Percentiles rank a stretch among this genome's conserved stretches.
phyloP scores from a whole-genome alignment of 2,888 invertebrate genomes.

The Rotaria magnacalcarata region DNA sequence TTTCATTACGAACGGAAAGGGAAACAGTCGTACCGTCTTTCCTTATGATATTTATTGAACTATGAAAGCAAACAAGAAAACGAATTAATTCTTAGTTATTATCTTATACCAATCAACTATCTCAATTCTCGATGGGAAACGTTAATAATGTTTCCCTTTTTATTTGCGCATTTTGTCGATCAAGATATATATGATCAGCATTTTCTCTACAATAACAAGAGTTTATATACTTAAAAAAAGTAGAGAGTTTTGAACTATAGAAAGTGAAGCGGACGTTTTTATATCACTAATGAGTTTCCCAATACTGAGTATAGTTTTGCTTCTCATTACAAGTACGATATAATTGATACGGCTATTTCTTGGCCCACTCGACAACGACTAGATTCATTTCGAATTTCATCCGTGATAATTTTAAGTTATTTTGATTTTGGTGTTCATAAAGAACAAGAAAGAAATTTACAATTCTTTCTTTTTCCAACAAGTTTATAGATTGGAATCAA shows the following conservation, averaged over 20 bases:
- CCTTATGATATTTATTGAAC: neutral
- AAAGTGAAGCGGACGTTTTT: neutral
- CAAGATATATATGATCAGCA: neutral
- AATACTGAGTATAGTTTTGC: too few relatives aligned
- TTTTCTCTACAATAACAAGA: neutral
- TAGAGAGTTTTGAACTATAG: too few relatives aligned
- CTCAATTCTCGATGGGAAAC: neutral
- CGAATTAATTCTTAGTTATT: neutral
- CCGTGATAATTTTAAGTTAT: too few relatives aligned
- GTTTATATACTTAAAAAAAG: neutral
- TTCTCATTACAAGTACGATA: too few relatives aligned
- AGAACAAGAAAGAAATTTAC: too few relatives aligned
- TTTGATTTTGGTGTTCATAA: too few relatives aligned
- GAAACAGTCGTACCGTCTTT: neutral
- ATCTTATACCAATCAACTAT: neutral
- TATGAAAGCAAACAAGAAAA: neutral
- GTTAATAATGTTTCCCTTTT: neutral
- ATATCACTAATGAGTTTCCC: too few relatives aligned
- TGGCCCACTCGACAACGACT: too few relatives aligned
- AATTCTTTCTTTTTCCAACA: too few relatives aligned
- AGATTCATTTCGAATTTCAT: too few relatives aligned
- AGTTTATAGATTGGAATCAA: too few relatives aligned
- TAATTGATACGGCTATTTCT: too few relatives aligned
- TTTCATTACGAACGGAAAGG: neutral
- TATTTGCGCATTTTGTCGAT: neutral